Evolutionary conservation across 2,888 invertebrate species (phyloP).

Genomic region (Laspeyria flexula): DNA sequence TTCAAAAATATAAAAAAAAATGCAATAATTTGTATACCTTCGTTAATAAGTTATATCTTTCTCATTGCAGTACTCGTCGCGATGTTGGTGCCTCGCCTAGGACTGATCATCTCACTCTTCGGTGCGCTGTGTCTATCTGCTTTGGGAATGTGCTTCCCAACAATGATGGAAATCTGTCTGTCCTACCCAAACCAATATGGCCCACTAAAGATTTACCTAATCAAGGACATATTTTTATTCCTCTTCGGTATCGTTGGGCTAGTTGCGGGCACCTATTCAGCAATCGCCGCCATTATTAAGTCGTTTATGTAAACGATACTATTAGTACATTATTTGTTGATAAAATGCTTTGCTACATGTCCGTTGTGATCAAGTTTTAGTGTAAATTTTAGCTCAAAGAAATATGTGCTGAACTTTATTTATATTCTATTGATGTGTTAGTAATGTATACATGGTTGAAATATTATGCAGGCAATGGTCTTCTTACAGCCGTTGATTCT

Average conservation of each 20-base stretch:
- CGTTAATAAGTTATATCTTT: too few species aligned
- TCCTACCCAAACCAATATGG: conserved; percentile 87
- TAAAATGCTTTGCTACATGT: not conserved
- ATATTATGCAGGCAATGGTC: too few species aligned
- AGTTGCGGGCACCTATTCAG: conserved; percentile 88
- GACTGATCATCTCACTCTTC: conserved; percentile 91
- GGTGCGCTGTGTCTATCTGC: conserved; percentile 96
- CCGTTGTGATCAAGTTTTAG: conserved; percentile 4
- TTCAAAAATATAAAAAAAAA: too few species aligned
- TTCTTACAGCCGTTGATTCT: too few species aligned
- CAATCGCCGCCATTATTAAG: conserved; percentile 85
- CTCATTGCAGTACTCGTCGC: conserved; percentile 91
- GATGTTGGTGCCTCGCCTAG: conserved; percentile 92
- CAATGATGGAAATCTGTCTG: conserved; percentile 78
- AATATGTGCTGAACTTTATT: not conserved
- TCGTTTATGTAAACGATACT: conserved; percentile 53
- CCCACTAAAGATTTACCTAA: conserved; percentile 48
- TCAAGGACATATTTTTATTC: conserved; percentile 85
- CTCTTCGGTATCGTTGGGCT: conserved; percentile 88
- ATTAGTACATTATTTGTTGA: too few species aligned
- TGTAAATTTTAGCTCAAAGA: not conserved
- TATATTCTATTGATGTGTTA: not conserved
- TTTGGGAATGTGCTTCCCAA: conserved; percentile 95
- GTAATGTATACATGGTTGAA: not conserved
- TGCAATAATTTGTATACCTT: too few species aligned